phyloP scores from a whole-genome alignment of 2,113 vertebrate species.

The Passer domesticus region DNA sequence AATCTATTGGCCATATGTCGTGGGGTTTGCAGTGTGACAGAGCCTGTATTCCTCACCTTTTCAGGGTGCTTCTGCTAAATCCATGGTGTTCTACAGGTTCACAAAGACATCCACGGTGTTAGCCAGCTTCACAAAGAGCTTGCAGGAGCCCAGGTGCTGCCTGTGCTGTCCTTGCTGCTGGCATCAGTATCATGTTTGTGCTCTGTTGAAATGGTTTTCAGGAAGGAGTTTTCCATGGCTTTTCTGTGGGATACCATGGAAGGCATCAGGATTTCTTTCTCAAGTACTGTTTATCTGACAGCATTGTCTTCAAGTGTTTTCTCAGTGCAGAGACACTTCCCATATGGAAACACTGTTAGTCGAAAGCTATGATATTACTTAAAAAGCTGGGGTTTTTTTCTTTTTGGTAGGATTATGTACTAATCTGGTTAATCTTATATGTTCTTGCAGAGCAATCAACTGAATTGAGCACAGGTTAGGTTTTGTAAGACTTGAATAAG shows the following conservation, averaged over 20 bases:
- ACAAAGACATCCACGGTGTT: constrained; percentile 40
- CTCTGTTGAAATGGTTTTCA: constrained; percentile 36
- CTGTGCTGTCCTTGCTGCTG: constrained; percentile 36
- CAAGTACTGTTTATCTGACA: neutral
- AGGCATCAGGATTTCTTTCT: neutral
- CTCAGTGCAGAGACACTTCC: neutral
- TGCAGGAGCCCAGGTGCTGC: constrained; percentile 51
- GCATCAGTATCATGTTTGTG: constrained; percentile 50
- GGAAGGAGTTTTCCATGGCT: constrained; percentile 7
- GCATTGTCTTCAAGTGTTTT: constrained; percentile 5
- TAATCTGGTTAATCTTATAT: neutral
- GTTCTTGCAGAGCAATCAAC: neutral
- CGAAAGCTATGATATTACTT: neutral
- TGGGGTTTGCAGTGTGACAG: constrained; percentile 74
- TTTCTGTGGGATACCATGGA: neutral
- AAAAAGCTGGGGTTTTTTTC: neutral
- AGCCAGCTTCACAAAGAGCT: constrained; percentile 61
- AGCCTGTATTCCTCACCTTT: constrained; percentile 78
- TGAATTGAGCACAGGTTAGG: neutral
- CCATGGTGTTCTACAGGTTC: constrained; percentile 43
- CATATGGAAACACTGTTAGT: neutral
- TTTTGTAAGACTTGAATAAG: neutral
- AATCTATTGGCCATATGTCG: constrained; percentile 82
- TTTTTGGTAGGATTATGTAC: neutral
- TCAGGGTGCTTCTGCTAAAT: constrained; percentile 73